Conservation (phyloP, 1,140 invertebrate genomes). For the Agrypnia vestita region DNA sequence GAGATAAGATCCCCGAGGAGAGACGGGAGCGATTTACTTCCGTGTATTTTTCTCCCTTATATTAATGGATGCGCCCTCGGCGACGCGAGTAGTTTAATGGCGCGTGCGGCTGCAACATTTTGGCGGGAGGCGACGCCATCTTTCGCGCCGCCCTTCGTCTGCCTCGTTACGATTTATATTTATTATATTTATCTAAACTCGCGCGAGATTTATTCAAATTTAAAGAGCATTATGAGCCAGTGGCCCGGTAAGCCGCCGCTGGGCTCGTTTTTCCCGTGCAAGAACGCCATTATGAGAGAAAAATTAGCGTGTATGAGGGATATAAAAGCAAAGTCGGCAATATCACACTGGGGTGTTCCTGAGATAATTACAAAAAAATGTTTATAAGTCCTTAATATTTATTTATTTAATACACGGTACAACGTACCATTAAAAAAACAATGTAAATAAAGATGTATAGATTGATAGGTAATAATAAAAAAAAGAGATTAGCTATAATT, state of each 20-base stretch:
- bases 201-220: not conserved
- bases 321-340: no score
- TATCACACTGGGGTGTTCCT: no score
- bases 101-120: conserved; percentile 22
- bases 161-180: not conserved
- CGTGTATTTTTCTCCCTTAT: conserved; percentile 10
- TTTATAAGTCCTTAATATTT: no score
- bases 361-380: no score
- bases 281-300: no score
- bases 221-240: not conserved
- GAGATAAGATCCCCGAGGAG: not conserved
- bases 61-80: conserved; percentile 5
- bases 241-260: no score
- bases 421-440: no score
- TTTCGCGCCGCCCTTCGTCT: not conserved
- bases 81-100: conserved; percentile 30
- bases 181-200: conserved; percentile 5
- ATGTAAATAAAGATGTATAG: no score
- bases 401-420: no score
- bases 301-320: no score
- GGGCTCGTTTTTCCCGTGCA: not conserved
- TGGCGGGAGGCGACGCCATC: conserved; percentile 26
- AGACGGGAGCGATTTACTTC: not conserved
- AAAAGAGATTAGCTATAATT: no score
- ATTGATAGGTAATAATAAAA: no score